A percentile compares a stretch with the other conserved stretches of the same genome.
phyloP scores from a whole-genome alignment of 2,113 vertebrate species.

The Xyliphius kryptos region DNA sequence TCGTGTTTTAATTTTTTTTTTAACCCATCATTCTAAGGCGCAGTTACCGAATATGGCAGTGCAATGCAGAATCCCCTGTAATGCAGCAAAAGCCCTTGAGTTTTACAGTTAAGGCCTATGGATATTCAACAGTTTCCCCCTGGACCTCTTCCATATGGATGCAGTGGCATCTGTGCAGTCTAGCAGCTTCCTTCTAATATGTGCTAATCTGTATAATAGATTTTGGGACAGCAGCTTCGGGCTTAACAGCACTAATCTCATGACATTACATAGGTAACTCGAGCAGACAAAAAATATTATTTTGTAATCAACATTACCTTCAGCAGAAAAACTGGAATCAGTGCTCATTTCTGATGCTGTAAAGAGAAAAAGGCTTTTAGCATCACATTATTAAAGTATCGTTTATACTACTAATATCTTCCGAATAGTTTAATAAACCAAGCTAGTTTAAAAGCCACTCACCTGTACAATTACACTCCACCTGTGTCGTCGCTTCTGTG shows the following conservation, averaged over 20 bases:
- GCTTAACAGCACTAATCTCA: background rate
- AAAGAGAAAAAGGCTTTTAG: constrained; percentile 6
- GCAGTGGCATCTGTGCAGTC: background rate
- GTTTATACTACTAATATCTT: too few relatives aligned
- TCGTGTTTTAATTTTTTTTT: background rate
- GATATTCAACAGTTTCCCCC: constrained; percentile 31
- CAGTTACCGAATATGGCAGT: background rate
- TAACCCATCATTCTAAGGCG: background rate
- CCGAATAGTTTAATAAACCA: too few relatives aligned
- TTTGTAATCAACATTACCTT: constrained; percentile 20
- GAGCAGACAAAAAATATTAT: background rate
- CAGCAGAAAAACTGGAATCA: constrained; percentile 9
- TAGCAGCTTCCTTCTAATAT: background rate
- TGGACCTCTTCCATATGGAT: background rate
- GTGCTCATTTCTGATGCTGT: constrained; percentile 6
- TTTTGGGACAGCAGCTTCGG: background rate
- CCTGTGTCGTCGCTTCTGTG: constrained; percentile 37
- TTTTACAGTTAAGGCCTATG: constrained; percentile 22
- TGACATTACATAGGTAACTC: background rate
- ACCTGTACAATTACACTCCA: constrained; percentile 57
- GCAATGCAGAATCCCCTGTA: background rate
- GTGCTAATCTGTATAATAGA: background rate
- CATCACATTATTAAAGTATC: too few relatives aligned
- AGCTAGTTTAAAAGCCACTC: constrained; percentile 45
- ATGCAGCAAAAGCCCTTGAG: constrained; percentile 8